Percentiles rank a stretch among this genome's conserved stretches.
These are phyloP conservation scores for Kryphioiulus occultus DNA, from an alignment of 2,888 invertebrate genomes.

Conservation along the genomic window DNA sequence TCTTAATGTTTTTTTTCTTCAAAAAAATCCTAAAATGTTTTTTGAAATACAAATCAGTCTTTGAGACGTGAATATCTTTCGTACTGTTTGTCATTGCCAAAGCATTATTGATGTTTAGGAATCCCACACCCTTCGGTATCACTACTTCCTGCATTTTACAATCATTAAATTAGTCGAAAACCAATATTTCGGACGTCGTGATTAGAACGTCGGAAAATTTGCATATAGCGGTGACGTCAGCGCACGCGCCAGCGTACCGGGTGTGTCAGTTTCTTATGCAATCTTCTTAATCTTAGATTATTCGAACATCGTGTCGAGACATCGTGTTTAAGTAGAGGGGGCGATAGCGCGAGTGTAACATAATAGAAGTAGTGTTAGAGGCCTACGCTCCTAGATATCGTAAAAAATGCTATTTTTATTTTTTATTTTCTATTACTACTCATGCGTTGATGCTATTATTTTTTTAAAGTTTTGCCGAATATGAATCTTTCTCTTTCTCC, in stretches of 20 bases:
- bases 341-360: neutral
- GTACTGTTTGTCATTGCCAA: too few species aligned
- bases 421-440: neutral
- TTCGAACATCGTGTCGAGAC: neutral
- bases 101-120: neutral
- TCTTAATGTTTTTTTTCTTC: too few species aligned
- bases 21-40: too few species aligned
- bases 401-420: neutral
- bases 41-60: too few species aligned
- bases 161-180: neutral
- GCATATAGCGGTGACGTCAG: neutral
- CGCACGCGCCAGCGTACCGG: neutral
- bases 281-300: slow-evolving; percentile 14
- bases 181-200: neutral
- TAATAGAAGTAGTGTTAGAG: neutral
- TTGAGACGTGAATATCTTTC: too few species aligned
- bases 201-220: neutral
- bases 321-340: neutral
- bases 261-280: slow-evolving; percentile 13
- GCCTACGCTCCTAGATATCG: neutral
- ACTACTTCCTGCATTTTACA: slow-evolving; percentile 24
- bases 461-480: neutral
- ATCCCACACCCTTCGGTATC: neutral
- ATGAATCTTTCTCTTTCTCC: neutral
- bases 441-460: neutral